A percentile compares a stretch with the other conserved stretches of the same genome.
Conservation (phyloP, 2,113 vertebrate genomes). For the Prolemur simus region DNA sequence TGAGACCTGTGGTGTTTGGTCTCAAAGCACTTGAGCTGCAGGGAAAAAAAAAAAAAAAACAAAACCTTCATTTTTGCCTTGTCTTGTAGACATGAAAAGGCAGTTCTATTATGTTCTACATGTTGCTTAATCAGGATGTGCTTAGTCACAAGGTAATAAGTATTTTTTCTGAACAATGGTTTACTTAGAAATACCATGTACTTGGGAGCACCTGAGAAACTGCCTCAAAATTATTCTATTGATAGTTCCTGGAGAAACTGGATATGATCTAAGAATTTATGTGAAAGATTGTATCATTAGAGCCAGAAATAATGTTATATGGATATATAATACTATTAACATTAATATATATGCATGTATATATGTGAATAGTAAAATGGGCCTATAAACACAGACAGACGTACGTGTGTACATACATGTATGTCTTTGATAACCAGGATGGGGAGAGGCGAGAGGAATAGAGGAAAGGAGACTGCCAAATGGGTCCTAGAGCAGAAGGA, state of each 20-base stretch:
- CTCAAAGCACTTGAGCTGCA: neutral
- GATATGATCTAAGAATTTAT: neutral
- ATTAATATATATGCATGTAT: no score
- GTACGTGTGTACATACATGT: no score
- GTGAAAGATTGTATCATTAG: neutral
- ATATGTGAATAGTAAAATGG: neutral
- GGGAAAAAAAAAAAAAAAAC: neutral
- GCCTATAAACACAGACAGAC: no score
- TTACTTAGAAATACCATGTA: neutral
- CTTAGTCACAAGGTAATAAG: neutral
- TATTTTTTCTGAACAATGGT: neutral
- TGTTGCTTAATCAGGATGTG: no score
- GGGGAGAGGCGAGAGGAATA: no score
- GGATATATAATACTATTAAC: neutral
- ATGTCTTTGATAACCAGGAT: no score
- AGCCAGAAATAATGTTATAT: neutral
- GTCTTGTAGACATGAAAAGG: neutral
- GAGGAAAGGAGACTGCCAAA: no score
- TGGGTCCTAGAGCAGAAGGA: no score
- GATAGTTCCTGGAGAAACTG: neutral
- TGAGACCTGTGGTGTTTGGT: neutral
- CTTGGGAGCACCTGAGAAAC: neutral
- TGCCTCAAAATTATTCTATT: neutral
- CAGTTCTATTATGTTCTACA: rapidly evolving
- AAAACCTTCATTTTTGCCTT: rapidly evolving